phyloP scores from a whole-genome alignment of 1,140 invertebrate species.

The Macrocentrus cingulum region DNA sequence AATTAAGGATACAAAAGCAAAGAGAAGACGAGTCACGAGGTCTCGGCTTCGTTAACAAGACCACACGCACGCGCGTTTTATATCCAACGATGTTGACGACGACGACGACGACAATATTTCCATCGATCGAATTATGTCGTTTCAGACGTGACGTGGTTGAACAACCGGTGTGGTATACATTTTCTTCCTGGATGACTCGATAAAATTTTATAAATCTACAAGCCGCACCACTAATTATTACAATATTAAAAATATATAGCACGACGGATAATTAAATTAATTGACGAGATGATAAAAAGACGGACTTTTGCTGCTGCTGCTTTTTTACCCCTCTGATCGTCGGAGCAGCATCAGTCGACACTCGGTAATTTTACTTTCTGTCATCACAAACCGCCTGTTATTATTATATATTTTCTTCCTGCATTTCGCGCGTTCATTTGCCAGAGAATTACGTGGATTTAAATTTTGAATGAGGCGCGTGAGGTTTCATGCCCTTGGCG shows the following conservation, averaged over 20 bases:
- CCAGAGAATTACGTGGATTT: slow-evolving; percentile 35
- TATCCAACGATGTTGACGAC: slow-evolving; percentile 2
- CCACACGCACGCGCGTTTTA: slow-evolving; percentile 19
- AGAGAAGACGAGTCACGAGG: slow-evolving; percentile 29
- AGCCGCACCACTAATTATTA: no score
- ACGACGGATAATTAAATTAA: no score
- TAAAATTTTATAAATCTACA: no score
- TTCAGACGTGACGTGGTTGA: slow-evolving; percentile 8
- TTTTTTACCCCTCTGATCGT: not conserved
- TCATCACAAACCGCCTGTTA: no score
- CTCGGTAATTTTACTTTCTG: not conserved
- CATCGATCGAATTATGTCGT: slow-evolving; percentile 9
- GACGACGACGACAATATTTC: not conserved
- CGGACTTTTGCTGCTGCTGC: not conserved
- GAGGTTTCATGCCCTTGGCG: slow-evolving; percentile 47
- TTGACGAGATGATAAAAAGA: no score
- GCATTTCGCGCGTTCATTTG: not conserved
- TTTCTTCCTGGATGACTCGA: no score
- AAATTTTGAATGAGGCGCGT: slow-evolving; percentile 52
- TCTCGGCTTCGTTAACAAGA: slow-evolving; percentile 20
- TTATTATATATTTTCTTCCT: slow-evolving; percentile 8
- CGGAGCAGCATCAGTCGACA: no score
- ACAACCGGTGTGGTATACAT: not conserved
- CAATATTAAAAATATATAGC: no score
- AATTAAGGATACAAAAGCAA: slow-evolving; percentile 27